Evolutionary conservation across 2,888 invertebrate species (phyloP).

Genomic region (Drosophila heteroneura): DNA sequence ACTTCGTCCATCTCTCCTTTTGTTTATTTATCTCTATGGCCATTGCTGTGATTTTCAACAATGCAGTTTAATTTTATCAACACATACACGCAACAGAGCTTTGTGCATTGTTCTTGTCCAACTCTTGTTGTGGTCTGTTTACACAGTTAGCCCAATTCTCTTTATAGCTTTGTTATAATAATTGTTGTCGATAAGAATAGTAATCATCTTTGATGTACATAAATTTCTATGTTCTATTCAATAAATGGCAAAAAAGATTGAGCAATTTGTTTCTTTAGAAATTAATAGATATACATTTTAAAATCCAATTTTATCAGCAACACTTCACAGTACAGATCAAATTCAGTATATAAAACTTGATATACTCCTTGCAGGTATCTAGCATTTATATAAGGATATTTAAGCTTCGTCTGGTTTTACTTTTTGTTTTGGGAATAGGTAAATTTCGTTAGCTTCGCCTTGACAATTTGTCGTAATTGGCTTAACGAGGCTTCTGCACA

Average conservation of each 20-base stretch:
- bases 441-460: constrained; percentile 24
- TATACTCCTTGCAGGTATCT: not conserved
- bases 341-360: not conserved
- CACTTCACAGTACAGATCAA: not conserved
- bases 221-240: constrained; percentile 22
- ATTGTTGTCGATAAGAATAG: constrained; percentile 24
- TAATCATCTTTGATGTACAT: constrained; percentile 31
- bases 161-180: constrained; percentile 27
- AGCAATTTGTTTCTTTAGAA: constrained; percentile 7
- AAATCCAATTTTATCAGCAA: not conserved
- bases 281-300: not conserved
- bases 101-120: constrained; percentile 22
- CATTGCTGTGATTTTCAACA: constrained; percentile 74
- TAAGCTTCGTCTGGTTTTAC: constrained; percentile 8
- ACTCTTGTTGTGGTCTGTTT: constrained; percentile 13
- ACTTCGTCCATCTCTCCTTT: constrained; percentile 31
- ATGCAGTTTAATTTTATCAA: constrained; percentile 73
- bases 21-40: constrained; percentile 70
- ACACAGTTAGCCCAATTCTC: constrained; percentile 27
- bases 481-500: constrained; percentile 52
- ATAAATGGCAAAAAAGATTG: constrained; percentile 14
- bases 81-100: constrained; percentile 25
- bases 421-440: not conserved
- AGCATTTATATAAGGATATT: constrained; percentile 3
- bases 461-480: constrained; percentile 63